phyloP scores from a whole-genome alignment of 2,888 invertebrate genomes.

The Drosophila subsilvestris region DNA sequence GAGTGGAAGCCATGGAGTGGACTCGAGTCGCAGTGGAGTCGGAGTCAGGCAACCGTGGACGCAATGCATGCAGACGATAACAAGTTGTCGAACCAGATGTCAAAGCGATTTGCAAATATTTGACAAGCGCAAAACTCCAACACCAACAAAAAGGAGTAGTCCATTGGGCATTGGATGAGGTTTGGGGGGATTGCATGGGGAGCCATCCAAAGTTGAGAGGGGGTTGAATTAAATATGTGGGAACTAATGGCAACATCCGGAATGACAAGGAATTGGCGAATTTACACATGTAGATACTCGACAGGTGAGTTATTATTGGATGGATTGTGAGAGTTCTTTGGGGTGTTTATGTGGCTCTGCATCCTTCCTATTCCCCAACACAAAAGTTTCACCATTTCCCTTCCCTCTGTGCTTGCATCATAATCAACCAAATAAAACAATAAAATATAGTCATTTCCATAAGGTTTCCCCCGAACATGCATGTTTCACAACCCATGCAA shows the following conservation, averaged over 20 bases:
- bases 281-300: neutral
- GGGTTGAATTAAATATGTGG: neutral
- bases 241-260: conserved; percentile 9
- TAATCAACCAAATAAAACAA: conserved; percentile 7
- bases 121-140: conserved; percentile 78
- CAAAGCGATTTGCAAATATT: conserved; percentile 82
- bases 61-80: conserved; percentile 61
- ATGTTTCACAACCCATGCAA: conserved; percentile 30
- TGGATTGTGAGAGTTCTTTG: neutral
- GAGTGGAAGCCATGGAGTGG: conserved; percentile 13
- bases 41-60: conserved; percentile 22
- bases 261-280: neutral
- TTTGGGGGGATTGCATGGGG: conserved; percentile 7
- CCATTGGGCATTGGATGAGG: conserved; percentile 5
- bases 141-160: conserved; percentile 17
- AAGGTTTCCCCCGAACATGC: conserved; percentile 19
- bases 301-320: neutral
- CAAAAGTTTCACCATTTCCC: too few relatives aligned
- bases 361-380: too few relatives aligned
- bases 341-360: too few relatives aligned
- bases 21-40: conserved; percentile 4
- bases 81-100: conserved; percentile 80
- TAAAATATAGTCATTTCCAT: conserved; percentile 35
- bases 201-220: neutral
- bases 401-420: too few relatives aligned